phyloP scores from a whole-genome alignment of 2,797 vertebrate species.

The Leuciscus waleckii region DNA sequence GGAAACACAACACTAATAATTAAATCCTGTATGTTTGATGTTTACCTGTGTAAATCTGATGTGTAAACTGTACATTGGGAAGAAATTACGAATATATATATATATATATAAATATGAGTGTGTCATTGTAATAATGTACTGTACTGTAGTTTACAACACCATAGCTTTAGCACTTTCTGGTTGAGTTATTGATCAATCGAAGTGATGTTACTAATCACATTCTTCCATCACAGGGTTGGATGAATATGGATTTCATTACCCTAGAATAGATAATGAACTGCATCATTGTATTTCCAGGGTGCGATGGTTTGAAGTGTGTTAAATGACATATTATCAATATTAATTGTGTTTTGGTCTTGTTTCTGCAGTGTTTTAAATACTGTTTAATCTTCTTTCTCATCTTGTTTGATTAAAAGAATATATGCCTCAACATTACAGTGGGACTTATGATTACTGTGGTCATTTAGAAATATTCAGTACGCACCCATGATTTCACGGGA shows the following conservation, averaged over 20 bases:
- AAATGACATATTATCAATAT: slow-evolving; percentile 12
- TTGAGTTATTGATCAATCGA: slow-evolving; percentile 4
- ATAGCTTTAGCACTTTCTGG: slow-evolving; percentile 26
- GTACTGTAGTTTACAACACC: slow-evolving; percentile 38
- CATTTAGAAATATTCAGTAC: background rate
- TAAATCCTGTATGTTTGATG: slow-evolving; percentile 29
- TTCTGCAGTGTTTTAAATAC: slow-evolving; percentile 40
- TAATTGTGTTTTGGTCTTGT: slow-evolving; percentile 42
- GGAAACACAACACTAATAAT: slow-evolving; percentile 21
- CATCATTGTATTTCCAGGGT: slow-evolving; percentile 7
- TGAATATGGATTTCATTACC: background rate
- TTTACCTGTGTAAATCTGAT: slow-evolving; percentile 41
- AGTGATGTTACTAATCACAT: slow-evolving; percentile 9
- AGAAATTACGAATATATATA: slow-evolving; percentile 33
- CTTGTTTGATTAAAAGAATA: slow-evolving; percentile 19
- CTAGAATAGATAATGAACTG: background rate
- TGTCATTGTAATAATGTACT: slow-evolving; percentile 54
- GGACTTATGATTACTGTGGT: slow-evolving; percentile 17
- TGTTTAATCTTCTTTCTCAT: slow-evolving; percentile 11
- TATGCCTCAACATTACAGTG: slow-evolving; percentile 38
- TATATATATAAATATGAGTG: slow-evolving; percentile 16
- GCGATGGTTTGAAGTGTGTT: slow-evolving; percentile 15
- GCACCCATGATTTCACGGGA: background rate
- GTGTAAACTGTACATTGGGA: slow-evolving; percentile 52
- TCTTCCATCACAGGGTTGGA: slow-evolving; percentile 13